phyloP scores from a whole-genome alignment of 2,888 invertebrate species.

The Lasioglossum malachurum region DNA sequence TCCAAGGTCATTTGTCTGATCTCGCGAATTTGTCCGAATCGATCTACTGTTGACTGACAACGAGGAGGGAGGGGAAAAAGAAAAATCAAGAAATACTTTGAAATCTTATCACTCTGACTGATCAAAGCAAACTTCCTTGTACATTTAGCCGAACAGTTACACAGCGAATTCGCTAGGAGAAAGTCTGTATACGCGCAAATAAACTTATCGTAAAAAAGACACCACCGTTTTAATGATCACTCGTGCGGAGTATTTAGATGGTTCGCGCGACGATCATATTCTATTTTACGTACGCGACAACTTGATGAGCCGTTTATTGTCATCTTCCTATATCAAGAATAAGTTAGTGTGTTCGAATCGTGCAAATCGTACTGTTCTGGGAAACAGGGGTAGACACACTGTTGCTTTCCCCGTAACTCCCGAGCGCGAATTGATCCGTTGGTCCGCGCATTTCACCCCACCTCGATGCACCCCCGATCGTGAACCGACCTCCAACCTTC shows the following conservation, averaged over 20 bases:
- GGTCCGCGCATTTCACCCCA: slow-evolving; percentile 73
- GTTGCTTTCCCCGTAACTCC: slow-evolving; percentile 77
- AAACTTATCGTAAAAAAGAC: slow-evolving; percentile 7
- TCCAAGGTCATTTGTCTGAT: slow-evolving; percentile 50
- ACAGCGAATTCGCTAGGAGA: background rate
- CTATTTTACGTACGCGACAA: slow-evolving; percentile 48
- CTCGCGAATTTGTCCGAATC: slow-evolving; percentile 29
- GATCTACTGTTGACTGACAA: background rate
- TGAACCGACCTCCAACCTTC: slow-evolving; percentile 68
- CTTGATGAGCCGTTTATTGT: slow-evolving; percentile 51
- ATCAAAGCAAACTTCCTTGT: background rate
- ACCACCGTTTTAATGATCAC: slow-evolving; percentile 23
- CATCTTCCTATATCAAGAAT: slow-evolving; percentile 40
- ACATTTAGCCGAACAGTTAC: slow-evolving; percentile 13
- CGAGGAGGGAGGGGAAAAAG: no score
- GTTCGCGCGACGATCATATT: slow-evolving; percentile 10
- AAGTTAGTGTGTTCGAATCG: slow-evolving; percentile 50
- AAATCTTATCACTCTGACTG: slow-evolving; percentile 18
- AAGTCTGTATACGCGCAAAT: background rate
- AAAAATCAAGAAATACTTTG: background rate
- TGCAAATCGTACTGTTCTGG: slow-evolving; percentile 61
- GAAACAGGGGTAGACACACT: slow-evolving; percentile 72
- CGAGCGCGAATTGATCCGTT: slow-evolving; percentile 81
- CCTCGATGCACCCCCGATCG: slow-evolving; percentile 64
- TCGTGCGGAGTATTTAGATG: slow-evolving; percentile 2